phyloP scores from a whole-genome alignment of 1,140 invertebrate genomes.

The Piezodorus guildinii region DNA sequence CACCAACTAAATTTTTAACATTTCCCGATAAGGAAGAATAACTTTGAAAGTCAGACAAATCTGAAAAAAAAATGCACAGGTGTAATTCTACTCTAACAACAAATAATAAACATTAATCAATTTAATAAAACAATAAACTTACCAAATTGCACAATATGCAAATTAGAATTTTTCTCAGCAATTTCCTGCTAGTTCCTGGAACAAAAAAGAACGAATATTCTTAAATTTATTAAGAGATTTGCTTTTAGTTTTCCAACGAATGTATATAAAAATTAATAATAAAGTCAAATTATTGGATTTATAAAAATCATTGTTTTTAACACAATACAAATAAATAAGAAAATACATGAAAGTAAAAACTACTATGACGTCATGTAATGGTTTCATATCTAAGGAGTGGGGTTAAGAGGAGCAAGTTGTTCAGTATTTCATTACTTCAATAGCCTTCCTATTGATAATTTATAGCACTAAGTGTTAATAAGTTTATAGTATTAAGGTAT shows the following conservation, averaged over 20 bases:
- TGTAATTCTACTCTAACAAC: background rate
- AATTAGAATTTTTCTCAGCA: conserved; percentile 25
- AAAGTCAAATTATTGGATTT: too few relatives aligned
- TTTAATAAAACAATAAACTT: conserved; percentile 8
- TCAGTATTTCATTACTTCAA: conserved; percentile 1
- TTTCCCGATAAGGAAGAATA: conserved; percentile 45
- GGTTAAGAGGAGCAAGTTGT: background rate
- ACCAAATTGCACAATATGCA: conserved; percentile 28
- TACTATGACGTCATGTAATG: conserved; percentile 1
- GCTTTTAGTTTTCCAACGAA: too few relatives aligned
- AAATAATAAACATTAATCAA: background rate
- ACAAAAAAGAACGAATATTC: conserved; percentile 7
- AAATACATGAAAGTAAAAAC: background rate
- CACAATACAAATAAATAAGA: background rate
- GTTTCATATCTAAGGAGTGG: background rate
- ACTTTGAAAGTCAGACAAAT: conserved; percentile 49
- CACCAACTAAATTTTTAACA: conserved; percentile 46
- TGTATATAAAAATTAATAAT: too few relatives aligned
- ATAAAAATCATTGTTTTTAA: too few relatives aligned
- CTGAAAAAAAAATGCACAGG: conserved; percentile 38
- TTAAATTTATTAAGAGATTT: background rate
- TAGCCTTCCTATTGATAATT: too few relatives aligned
- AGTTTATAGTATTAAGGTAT: too few relatives aligned
- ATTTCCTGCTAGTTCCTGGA: conserved; percentile 29
- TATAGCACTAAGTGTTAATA: too few relatives aligned